phyloP scores from a whole-genome alignment of 2,888 invertebrate genomes.

The Gastracanthus pulcherrimus region DNA sequence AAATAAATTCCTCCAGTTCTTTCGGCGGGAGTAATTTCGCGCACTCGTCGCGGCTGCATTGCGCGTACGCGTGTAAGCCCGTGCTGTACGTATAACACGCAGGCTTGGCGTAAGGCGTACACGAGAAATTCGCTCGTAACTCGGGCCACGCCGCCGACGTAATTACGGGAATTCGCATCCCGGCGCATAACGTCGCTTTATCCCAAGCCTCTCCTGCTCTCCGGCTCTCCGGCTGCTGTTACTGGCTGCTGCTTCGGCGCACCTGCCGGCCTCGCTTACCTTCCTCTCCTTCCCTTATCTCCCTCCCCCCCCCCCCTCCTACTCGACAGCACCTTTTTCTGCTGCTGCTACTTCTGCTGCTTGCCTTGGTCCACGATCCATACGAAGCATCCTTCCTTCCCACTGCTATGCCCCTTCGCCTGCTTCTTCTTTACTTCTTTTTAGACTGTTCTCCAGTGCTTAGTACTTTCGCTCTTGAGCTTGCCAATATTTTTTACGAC shows the following conservation, averaged over 20 bases:
- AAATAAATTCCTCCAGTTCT: conserved; percentile 10
- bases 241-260: conserved; percentile 14
- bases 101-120: conserved; percentile 10
- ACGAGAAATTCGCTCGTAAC: conserved; percentile 57
- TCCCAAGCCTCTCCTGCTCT: conserved; percentile 10
- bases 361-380: not conserved
- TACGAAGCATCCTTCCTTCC: not conserved
- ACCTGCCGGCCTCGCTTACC: conserved; percentile 39
- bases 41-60: conserved; percentile 25
- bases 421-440: conserved; percentile 37
- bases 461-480: not conserved
- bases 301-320: conserved; percentile 25
- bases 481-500: conserved; percentile 40
- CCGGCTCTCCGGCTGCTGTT: not conserved
- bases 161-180: conserved; percentile 71
- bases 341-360: conserved; percentile 25
- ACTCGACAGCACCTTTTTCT: conserved; percentile 45
- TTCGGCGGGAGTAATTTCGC: not conserved
- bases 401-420: too few relatives aligned
- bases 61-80: too few relatives aligned
- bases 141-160: conserved; percentile 57
- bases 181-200: conserved; percentile 53
- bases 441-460: too few relatives aligned
- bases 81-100: too few relatives aligned
- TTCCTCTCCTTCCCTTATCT: conserved; percentile 54